Conservation (phyloP, 2,888 invertebrate species). For the Gerris lacustris region DNA sequence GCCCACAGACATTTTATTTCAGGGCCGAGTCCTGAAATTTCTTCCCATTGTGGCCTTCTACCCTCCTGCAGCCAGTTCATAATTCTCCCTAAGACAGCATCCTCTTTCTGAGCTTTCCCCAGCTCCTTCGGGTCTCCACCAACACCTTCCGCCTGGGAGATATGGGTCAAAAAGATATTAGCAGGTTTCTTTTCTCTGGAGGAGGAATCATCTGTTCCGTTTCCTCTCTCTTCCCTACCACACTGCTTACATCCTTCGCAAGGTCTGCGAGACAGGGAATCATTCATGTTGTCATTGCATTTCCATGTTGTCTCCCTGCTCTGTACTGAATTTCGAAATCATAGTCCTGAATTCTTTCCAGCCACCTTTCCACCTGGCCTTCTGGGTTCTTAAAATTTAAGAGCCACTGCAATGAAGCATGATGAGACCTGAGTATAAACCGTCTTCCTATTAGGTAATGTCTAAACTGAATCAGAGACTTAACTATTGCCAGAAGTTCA, state of each 20-base stretch:
- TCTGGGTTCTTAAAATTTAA: constrained; percentile 7
- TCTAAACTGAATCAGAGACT: too few species aligned
- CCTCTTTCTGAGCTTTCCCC: not conserved
- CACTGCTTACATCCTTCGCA: constrained; percentile 11
- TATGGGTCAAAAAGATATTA: not conserved
- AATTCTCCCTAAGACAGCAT: constrained; percentile 1
- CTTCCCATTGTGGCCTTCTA: constrained; percentile 2
- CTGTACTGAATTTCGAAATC: constrained; percentile 31
- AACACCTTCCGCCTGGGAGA: constrained; percentile 6
- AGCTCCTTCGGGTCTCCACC: too few species aligned
- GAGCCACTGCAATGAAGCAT: constrained; percentile 12
- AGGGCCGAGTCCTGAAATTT: not conserved
- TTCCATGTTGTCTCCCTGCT: constrained; percentile 25
- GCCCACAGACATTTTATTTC: constrained; percentile 11
- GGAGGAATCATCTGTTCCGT: too few species aligned
- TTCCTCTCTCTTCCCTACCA: too few species aligned
- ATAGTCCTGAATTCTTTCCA: constrained; percentile 31
- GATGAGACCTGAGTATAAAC: constrained; percentile 9
- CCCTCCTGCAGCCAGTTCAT: not conserved
- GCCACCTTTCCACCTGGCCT: constrained; percentile 31
- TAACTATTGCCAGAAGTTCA: too few species aligned
- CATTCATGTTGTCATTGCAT: too few species aligned
- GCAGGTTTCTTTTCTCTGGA: too few species aligned
- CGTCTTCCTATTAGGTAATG: not conserved
- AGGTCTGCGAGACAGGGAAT: constrained; percentile 28